Evolutionary conservation across 2,797 vertebrate species (phyloP).

Genomic region (Echiichthys vipera): DNA sequence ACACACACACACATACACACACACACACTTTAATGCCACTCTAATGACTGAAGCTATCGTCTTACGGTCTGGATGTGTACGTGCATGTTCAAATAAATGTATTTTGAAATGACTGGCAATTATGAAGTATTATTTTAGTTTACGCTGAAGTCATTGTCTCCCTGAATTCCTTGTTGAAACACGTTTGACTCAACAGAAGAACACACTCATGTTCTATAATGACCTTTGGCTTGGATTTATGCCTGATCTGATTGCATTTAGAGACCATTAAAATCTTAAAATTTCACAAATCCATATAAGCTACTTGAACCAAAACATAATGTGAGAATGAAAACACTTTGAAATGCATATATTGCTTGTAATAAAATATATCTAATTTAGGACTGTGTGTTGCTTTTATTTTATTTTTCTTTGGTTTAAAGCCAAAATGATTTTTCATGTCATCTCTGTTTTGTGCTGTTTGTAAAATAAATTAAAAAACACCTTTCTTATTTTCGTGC

Average conservation of each 20-base stretch:
- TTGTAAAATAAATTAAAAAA: too few relatives aligned
- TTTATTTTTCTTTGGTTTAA: background rate
- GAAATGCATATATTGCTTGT: background rate
- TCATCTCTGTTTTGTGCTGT: background rate
- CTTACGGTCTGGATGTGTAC: background rate
- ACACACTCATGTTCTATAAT: conserved; percentile 9
- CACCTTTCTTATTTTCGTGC: too few relatives aligned
- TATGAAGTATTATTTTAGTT: background rate
- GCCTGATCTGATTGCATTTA: conserved; percentile 6
- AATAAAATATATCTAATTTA: conserved; percentile 1
- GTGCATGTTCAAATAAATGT: conserved; percentile 1
- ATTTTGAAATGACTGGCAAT: background rate
- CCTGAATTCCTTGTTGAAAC: background rate
- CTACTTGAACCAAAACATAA: background rate
- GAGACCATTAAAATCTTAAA: conserved; percentile 1
- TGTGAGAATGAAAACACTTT: conserved; percentile 1
- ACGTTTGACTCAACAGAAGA: background rate
- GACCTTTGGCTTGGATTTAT: conserved; percentile 16
- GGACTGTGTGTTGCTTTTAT: background rate
- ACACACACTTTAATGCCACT: conserved; percentile 21
- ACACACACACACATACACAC: conserved; percentile 22
- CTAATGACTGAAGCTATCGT: conserved; percentile 6
- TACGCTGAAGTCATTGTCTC: background rate
- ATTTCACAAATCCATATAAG: background rate
- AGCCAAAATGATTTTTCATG: background rate